Base-by-base conservation (phyloP, 2,797 vertebrate species). In the Apogon talboti region DNA sequence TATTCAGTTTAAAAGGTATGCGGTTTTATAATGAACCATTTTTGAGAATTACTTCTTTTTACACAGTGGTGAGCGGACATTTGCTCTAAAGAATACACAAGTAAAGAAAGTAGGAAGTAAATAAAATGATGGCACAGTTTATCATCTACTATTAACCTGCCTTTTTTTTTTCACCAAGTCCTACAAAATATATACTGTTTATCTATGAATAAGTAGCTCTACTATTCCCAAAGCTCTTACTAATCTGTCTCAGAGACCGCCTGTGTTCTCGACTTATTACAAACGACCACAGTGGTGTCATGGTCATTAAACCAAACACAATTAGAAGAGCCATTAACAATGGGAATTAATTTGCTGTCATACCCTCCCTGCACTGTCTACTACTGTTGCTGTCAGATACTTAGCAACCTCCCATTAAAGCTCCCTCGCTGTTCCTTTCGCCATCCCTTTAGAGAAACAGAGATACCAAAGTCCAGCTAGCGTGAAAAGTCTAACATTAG, bases 281-380 rank as follows among this genome's bases (percentile, higher is more conserved):
- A 85, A 78, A 64, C 0, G 44, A 54, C 85, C 77, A 71, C 73
- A 62, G 65, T 15, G 50, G 77, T 84, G 87, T 90, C 85, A 87
- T 19, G 78, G 75, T 73, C 37, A 38, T 90, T 90, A 84, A 79
- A 61, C 64, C 60, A 47, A 84, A 82, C 80, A 88, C 79, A 90
- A 89, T 92, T 87, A 92, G 78, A 67, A 59, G 74, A 82, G 63
- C 56, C 79, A 71, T 91, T 87, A 88, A 92, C 86, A 89, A 89
- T 81, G 64, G 69, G 68, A 87, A 91, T 91, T 85, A 82, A 87
- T 92, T 90, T 79, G 78, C 85, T 81, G 70, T 79, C 71, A 61
- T 68, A 42, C 50, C 72, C 78, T 76, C 76, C 79, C 59, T 64
- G 50, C 46, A 41, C 64, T 70, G 61, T 65, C 46, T 60, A 42